Evolutionary conservation across 2,888 invertebrate species (phyloP).

Genomic region (Heteropelma amictum): DNA sequence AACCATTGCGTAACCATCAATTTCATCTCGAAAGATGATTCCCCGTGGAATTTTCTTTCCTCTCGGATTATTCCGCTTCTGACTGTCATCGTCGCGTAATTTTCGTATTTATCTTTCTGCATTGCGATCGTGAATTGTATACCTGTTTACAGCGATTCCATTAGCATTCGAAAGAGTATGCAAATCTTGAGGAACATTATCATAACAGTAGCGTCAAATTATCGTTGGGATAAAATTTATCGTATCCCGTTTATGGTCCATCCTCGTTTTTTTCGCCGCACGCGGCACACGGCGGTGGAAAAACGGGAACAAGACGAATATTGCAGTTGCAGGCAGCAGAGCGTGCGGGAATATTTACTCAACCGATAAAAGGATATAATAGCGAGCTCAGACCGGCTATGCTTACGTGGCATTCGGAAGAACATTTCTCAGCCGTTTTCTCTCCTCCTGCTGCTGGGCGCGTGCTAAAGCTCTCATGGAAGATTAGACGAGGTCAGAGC

Average conservation of each 20-base stretch:
- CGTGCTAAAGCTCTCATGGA: conserved; percentile 34
- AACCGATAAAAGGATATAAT: conserved; percentile 44
- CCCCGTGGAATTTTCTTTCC: neutral
- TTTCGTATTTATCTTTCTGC: neutral
- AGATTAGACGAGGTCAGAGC: conserved; percentile 55
- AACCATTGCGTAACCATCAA: neutral
- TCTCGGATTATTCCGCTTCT: neutral
- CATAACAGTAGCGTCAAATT: neutral
- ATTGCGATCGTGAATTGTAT: neutral
- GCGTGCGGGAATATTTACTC: conserved; percentile 39
- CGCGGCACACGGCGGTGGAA: neutral
- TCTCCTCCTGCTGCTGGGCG: conserved; percentile 11
- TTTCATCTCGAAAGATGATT: neutral
- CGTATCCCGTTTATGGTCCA: neutral
- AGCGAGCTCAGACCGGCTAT: conserved; percentile 17
- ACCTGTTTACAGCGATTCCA: neutral
- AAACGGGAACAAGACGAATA: too few species aligned
- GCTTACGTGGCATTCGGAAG: conserved; percentile 46
- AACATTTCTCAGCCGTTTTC: conserved; percentile 30
- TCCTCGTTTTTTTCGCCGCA: neutral
- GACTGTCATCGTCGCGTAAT: neutral
- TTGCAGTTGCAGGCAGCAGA: conserved; percentile 3
- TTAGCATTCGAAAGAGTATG: neutral
- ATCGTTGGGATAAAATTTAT: neutral
- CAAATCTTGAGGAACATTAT: neutral